Conservation (phyloP, 2,888 invertebrate genomes). For the Callimorpha dominula region DNA sequence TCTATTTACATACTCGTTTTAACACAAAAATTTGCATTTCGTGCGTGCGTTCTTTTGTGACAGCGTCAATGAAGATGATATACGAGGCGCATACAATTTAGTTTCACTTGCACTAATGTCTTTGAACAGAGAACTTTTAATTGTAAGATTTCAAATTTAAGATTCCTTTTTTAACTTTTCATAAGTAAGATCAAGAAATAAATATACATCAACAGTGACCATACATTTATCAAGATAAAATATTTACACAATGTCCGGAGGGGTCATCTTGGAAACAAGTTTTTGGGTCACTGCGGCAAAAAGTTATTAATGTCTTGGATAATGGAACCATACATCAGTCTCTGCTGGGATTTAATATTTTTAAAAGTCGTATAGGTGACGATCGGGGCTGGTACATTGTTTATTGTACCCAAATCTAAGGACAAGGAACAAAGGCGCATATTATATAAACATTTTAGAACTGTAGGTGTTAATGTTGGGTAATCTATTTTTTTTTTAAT, state of each 20-base stretch:
- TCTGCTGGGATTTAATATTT: conserved; percentile 1
- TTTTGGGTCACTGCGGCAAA: conserved; percentile 23
- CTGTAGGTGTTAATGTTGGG: too few species aligned
- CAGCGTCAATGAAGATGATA: not conserved
- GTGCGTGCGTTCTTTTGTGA: not conserved
- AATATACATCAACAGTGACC: not conserved
- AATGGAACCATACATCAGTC: conserved; percentile 3
- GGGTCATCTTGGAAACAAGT: not conserved
- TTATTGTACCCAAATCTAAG: not conserved
- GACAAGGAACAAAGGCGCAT: too few species aligned
- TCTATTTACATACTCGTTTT: not conserved
- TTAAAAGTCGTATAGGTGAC: not conserved
- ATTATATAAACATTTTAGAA: too few species aligned
- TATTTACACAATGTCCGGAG: conserved; percentile 18
- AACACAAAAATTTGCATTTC: not conserved
- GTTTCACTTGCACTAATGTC: not conserved
- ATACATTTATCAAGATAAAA: conserved; percentile 8
- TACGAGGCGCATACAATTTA: not conserved
- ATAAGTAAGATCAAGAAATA: not conserved
- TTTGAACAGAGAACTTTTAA: not conserved
- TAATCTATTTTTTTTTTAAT: too few species aligned
- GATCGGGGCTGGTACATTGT: not conserved
- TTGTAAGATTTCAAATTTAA: not conserved
- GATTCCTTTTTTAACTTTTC: not conserved
- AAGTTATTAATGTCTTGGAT: conserved; percentile 6